Conservation (phyloP, 2,797 vertebrate genomes). For the Characodon lateralis region DNA sequence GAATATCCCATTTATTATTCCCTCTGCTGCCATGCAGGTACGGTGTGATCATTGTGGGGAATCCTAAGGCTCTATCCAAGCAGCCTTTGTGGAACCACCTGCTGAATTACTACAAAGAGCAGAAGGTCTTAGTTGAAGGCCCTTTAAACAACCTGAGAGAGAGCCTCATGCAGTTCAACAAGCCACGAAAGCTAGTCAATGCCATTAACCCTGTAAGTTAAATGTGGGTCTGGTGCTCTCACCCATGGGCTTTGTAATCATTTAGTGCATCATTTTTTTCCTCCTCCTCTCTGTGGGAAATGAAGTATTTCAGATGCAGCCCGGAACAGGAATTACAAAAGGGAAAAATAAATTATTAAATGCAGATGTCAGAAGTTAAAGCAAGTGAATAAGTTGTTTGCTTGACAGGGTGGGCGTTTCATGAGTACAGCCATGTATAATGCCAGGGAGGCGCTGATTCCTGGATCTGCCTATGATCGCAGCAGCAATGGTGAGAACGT, state of each 20-base stretch:
- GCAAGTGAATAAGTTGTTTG: neutral
- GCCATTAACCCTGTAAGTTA: constrained; percentile 96
- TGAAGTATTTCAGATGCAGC: too few relatives aligned
- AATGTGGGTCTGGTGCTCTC: neutral
- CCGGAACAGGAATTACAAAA: too few relatives aligned
- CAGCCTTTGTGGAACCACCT: constrained; percentile 99
- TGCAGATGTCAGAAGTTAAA: neutral
- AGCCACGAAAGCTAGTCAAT: constrained; percentile 97
- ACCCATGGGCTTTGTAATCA: neutral
- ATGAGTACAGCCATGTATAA: constrained; percentile 5
- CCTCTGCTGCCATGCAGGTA: constrained; percentile 79
- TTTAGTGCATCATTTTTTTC: neutral
- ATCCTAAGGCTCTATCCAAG: constrained; percentile 97
- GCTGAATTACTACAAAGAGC: constrained; percentile 98
- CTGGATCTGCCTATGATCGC: constrained; percentile 1
- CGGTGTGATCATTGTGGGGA: constrained; percentile 97
- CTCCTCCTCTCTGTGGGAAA: neutral
- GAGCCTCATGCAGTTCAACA: constrained; percentile 99
- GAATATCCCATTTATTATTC: neutral
- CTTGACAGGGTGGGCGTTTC: neutral
- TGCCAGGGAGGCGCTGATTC: neutral
- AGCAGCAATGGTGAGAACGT: constrained; percentile 2
- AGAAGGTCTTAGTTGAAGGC: constrained; percentile 97
- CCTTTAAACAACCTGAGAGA: constrained; percentile 97
- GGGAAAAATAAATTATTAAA: neutral